Evolutionary conservation across 2,797 vertebrate genomes (phyloP), one percentile per base, ranked within the genome.

Genomic region (Coregonus sp.): DNA sequence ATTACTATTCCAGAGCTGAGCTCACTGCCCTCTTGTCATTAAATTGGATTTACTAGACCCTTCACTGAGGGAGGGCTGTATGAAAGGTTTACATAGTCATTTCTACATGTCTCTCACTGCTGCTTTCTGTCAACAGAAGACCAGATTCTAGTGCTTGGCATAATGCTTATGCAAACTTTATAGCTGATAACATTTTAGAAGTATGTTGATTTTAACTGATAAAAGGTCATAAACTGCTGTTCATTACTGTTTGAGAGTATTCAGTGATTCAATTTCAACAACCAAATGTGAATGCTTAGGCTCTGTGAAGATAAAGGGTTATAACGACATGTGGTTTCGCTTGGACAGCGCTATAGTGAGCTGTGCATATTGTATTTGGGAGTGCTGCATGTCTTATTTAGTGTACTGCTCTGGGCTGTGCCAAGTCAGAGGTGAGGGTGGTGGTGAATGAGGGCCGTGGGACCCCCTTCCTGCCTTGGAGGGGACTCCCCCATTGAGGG

Each of bases 391-490:
- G 82, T 88, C 85, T 89, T 83, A 88, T 86, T 85, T 87, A 91
- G 82, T 89, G 87, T 83, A 83, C 82, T 50, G 76, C 81, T 84
- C 81, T 84, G 82, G 75, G 83, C 80, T 73, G 74, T 80, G 84
- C 78, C 16, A 84, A 91, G 90, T 93, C 91, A 93, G 90, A 91
- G 92, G 92, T 94, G 90, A 93, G 81, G 4, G 18, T 4, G 7
- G 70, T 92, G 7, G 69, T 92, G 91, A 93, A 93, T 91, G 78
- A 85, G 88, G 91, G 90, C 93, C 90, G 90, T 82, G 79, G 63
- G 87, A 78, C 16, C 52, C 25, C 25, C 40, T 25, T 56, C 56
- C 80, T 82, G 83, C 84, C 70, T 82, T 84, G 83, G 85, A 81
- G 85, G 89, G 78, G 83, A 81, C 75, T 78, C 79, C 76, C 76